These are phyloP conservation scores for Amaurobius ferox DNA, from an alignment of 2,888 invertebrate species.

Conservation along the genomic window DNA sequence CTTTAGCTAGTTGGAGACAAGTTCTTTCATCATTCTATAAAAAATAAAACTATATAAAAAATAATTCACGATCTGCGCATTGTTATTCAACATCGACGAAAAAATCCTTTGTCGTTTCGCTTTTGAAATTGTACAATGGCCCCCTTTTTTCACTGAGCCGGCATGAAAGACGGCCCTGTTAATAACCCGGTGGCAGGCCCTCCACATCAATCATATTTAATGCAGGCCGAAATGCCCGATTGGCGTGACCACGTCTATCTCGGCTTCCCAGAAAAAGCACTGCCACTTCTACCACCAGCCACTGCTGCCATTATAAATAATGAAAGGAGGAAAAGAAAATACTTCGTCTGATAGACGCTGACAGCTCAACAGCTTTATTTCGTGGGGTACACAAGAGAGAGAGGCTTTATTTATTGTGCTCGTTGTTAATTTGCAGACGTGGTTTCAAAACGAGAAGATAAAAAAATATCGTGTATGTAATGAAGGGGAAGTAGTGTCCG, in stretches of 20 bases:
- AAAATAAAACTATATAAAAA: no score
- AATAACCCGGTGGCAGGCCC: slow-evolving; percentile 69
- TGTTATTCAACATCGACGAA: neutral
- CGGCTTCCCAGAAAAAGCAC: slow-evolving; percentile 18
- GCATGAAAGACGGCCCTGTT: slow-evolving; percentile 63
- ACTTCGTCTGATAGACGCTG: slow-evolving; percentile 66
- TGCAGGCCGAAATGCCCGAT: slow-evolving; percentile 65
- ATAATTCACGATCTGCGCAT: no score
- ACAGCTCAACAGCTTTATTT: slow-evolving; percentile 67
- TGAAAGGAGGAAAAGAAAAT: slow-evolving; percentile 59
- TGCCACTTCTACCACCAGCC: slow-evolving; percentile 9
- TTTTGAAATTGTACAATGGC: slow-evolving; percentile 35
- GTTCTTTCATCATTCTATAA: no score
- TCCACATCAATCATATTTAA: slow-evolving; percentile 70
- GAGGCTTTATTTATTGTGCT: slow-evolving; percentile 60
- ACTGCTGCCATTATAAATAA: slow-evolving; percentile 65
- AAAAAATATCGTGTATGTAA: neutral
- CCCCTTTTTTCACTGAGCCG: slow-evolving; percentile 27
- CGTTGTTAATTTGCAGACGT: slow-evolving; percentile 59
- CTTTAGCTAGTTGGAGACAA: no score
- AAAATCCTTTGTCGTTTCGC: slow-evolving; percentile 17
- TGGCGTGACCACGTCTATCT: slow-evolving; percentile 70
- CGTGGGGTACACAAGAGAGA: slow-evolving; percentile 16
- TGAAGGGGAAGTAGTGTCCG: slow-evolving; percentile 8
- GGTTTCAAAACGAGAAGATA: neutral